Evolutionary conservation across 2,888 invertebrate genomes (phyloP), one percentile per base, ranked within the genome.

Genomic region (Dyspetes luteomarginatus): DNA sequence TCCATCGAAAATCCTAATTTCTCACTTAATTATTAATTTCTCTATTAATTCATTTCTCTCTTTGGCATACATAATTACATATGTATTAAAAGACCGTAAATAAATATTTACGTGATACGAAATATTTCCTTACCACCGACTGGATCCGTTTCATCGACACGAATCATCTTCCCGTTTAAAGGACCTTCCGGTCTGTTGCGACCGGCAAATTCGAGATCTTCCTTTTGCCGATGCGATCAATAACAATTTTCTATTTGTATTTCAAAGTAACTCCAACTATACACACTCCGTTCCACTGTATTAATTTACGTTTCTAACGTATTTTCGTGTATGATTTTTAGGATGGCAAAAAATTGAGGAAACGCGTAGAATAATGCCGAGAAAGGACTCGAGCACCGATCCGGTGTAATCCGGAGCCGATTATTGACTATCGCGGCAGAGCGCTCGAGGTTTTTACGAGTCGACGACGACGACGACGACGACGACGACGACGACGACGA

Each of bases 61-160:
- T 36, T 36, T 36, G 9, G 12, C 2, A 12, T 36, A 36, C 9
- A n/a, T n/a, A n/a, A 12, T 36, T 36, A 12, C 12, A 36, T 3
- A 9, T 0, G 36, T 36, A 36, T n/a, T n/a, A n/a, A n/a, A n/a
- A 36, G 9, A 12, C 36, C 36, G 17, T 12, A 12, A 9, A 48
- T 5, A 17, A n/a, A 55, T 22, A 26, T 55, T 55, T 2, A 24
- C 24, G 22, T 55, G n/a, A 12, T 26, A 17, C n/a, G 15, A 36
- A 24, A 28, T 9, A 19, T 36, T 7, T 80, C 86, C 95, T 96
- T 94, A 97, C 97, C 97, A 93, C 97, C 97, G 88, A 97, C 95
- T 84, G 97, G 97, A 93, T 97, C 97, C 86, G 95, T 95, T 92
- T 97, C 97, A 92, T 97, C 97, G 80, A 97, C 97, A 92, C 96